These are phyloP conservation scores for Podarcis cretensis DNA, from an alignment of 2,113 vertebrate genomes.

Conservation along the genomic window DNA sequence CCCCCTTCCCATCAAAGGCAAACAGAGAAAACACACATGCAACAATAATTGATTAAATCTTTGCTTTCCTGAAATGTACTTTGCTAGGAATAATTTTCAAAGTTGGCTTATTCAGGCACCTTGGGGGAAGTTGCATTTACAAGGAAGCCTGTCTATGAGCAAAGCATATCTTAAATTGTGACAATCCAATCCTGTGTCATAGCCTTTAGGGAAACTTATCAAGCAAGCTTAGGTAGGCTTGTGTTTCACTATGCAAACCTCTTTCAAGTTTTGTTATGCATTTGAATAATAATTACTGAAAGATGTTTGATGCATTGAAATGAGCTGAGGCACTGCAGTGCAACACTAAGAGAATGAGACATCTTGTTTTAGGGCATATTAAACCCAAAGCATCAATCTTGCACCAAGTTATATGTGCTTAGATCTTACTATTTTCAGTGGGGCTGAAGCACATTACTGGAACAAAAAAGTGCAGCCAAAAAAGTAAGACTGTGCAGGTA, in stretches of 20 bases:
- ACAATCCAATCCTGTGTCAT: neutral
- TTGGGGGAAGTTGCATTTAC: neutral
- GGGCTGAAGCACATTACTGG: neutral
- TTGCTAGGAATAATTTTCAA: neutral
- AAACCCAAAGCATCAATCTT: neutral
- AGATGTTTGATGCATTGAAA: neutral
- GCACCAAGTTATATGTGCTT: neutral
- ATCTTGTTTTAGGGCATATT: neutral
- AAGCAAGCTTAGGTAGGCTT: neutral
- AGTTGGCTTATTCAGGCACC: neutral
- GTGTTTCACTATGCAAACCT: neutral
- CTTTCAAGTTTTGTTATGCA: conserved; percentile 23
- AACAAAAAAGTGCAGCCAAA: neutral
- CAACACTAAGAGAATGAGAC: neutral
- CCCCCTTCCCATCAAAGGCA: neutral
- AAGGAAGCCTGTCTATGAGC: conserved; percentile 9
- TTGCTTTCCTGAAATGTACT: neutral
- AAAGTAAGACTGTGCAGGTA: neutral
- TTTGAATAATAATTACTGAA: conserved; percentile 7
- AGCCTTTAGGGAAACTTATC: neutral
- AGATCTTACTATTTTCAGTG: neutral
- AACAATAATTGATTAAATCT: neutral
- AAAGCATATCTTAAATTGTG: conserved; percentile 15
- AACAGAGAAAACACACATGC: neutral
- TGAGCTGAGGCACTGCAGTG: neutral